Evolutionary conservation across 2,113 vertebrate genomes (phyloP).

Genomic region (Hystrix brachyura): DNA sequence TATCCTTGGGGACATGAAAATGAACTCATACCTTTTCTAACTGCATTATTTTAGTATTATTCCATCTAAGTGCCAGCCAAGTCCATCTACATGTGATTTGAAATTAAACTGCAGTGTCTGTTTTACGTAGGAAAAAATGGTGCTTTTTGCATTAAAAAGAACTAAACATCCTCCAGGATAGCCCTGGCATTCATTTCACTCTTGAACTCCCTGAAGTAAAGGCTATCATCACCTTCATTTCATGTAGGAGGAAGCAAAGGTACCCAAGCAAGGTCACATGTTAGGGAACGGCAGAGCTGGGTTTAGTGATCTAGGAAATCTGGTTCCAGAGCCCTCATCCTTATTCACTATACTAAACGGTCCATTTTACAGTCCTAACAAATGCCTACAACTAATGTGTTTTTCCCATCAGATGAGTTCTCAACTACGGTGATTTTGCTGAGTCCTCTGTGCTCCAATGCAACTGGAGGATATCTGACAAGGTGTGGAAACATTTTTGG

Average conservation of each 20-base stretch:
- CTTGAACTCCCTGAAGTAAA: not conserved
- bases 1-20: not conserved
- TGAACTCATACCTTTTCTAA: not conserved
- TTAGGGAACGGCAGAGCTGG: not conserved
- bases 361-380: not conserved
- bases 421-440: not conserved
- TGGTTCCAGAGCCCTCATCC: not conserved
- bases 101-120: not conserved
- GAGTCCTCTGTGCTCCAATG: not conserved
- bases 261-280: not conserved
- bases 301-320: not conserved
- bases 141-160: not conserved
- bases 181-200: not conserved
- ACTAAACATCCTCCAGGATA: not conserved
- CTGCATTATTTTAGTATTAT: constrained; percentile 42
- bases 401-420: constrained; percentile 4
- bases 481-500: not conserved
- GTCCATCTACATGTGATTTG: not conserved
- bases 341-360: not conserved
- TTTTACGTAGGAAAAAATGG: not conserved
- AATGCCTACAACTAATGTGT: not conserved
- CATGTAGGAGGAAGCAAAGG: not conserved
- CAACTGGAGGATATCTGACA: not conserved
- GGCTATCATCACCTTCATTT: not conserved
- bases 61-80: constrained; percentile 6